Conservation (phyloP, 2,888 invertebrate genomes). For the Drosophila atripex region DNA sequence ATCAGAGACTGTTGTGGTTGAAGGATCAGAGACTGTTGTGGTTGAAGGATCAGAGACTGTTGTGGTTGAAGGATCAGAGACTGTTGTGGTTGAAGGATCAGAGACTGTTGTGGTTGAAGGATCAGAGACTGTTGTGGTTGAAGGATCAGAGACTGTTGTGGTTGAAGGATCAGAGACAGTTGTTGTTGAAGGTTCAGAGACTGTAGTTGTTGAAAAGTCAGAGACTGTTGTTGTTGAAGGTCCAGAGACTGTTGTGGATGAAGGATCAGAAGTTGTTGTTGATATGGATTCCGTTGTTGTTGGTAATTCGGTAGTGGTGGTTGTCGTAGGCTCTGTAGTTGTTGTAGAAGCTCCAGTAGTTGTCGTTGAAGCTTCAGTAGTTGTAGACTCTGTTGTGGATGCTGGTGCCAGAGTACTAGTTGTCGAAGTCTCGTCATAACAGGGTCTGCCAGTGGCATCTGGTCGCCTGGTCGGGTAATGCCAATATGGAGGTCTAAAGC, state of each 20-base stretch:
- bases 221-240: too few relatives aligned
- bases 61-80: background rate
- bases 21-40: background rate
- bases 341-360: background rate
- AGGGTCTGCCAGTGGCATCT: background rate
- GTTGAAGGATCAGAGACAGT: too few relatives aligned
- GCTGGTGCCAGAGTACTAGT: background rate
- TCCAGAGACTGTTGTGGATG: too few relatives aligned
- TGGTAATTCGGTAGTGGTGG: background rate
- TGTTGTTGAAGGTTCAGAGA: background rate
- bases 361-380: background rate
- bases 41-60: background rate
- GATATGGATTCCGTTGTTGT: background rate
- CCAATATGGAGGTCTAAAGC: slow-evolving; percentile 18
- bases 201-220: background rate
- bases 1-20: background rate
- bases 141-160: too few relatives aligned
- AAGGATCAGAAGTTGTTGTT: too few relatives aligned
- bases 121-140: background rate
- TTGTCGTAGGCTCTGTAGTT: background rate
- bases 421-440: background rate
- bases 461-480: slow-evolving; percentile 6
- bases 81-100: background rate
- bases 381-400: background rate
- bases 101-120: background rate